A percentile compares a stretch with the other conserved stretches of the same genome.
phyloP scores from a whole-genome alignment of 2,113 vertebrate species.

The Anguilla rostrata region DNA sequence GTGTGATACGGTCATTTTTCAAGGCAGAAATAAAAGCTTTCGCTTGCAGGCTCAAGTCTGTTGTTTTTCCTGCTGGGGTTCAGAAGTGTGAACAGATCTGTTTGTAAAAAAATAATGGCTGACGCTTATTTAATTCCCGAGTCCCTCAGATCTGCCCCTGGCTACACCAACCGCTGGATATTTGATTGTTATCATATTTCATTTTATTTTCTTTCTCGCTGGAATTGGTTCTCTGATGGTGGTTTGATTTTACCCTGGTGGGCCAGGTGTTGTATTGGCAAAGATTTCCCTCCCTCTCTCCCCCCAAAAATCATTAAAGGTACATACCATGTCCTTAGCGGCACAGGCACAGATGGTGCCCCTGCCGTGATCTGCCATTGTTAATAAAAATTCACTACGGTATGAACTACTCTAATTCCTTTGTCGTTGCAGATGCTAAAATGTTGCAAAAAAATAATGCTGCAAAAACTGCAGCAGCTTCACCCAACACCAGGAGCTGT shows the following conservation, averaged over 20 bases:
- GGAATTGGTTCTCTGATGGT: slow-evolving; percentile 2
- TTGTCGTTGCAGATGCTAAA: background rate
- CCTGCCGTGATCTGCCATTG: background rate
- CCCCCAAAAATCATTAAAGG: background rate
- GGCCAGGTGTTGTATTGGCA: slow-evolving; percentile 1
- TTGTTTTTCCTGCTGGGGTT: background rate
- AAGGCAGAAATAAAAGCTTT: background rate
- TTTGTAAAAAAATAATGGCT: background rate
- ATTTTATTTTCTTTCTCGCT: background rate
- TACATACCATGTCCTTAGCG: background rate
- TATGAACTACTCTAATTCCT: background rate
- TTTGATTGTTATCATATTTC: slow-evolving; percentile 1
- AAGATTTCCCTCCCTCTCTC: background rate
- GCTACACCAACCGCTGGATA: background rate
- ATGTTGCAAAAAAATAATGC: background rate
- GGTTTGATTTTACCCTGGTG: slow-evolving; percentile 3
- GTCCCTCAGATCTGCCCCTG: background rate
- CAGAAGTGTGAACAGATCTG: background rate
- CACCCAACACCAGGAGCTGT: background rate
- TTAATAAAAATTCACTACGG: background rate
- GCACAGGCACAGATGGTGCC: background rate
- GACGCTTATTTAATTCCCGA: background rate
- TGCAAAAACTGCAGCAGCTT: background rate
- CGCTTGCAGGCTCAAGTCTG: background rate
- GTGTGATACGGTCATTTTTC: background rate